phyloP scores from a whole-genome alignment of 2,888 invertebrate species.

The Agapostemon virescens region DNA sequence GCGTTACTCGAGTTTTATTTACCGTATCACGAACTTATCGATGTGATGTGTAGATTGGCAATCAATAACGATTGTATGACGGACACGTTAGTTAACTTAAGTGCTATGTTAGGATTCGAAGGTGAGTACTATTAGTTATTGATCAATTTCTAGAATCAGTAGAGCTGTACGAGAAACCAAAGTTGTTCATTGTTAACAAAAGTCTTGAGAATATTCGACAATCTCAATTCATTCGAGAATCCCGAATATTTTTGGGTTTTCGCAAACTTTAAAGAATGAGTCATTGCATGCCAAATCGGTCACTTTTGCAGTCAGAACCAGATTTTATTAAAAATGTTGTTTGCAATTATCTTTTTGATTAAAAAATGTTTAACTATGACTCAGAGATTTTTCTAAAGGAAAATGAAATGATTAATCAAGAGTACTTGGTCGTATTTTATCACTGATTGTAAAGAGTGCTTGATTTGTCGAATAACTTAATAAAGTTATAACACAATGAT shows the following conservation, averaged over 20 bases:
- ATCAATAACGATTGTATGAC: conserved; percentile 93
- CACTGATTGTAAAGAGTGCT: not conserved
- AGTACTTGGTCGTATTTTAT: not conserved
- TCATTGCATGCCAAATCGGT: not conserved
- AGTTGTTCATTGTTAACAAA: too few species aligned
- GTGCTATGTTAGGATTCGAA: conserved; percentile 94
- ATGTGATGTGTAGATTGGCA: conserved; percentile 92
- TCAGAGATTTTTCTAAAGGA: not conserved
- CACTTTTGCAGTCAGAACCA: not conserved
- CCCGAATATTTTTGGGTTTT: not conserved
- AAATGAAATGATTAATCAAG: not conserved
- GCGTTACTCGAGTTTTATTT: conserved; percentile 89
- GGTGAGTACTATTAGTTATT: conserved; percentile 77
- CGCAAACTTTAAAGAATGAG: not conserved
- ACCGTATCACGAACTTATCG: conserved; percentile 95
- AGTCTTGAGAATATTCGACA: too few species aligned
- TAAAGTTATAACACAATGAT: conserved; percentile 22
- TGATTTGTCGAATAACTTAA: not conserved
- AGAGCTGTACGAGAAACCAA: not conserved
- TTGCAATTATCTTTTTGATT: not conserved
- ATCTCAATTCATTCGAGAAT: too few species aligned
- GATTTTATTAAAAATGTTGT: not conserved
- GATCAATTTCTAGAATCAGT: not conserved
- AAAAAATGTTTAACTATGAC: not conserved
- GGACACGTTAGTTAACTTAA: conserved; percentile 91